phyloP scores from a whole-genome alignment of 2,888 invertebrate species.

The Drymonia ruficornis region DNA sequence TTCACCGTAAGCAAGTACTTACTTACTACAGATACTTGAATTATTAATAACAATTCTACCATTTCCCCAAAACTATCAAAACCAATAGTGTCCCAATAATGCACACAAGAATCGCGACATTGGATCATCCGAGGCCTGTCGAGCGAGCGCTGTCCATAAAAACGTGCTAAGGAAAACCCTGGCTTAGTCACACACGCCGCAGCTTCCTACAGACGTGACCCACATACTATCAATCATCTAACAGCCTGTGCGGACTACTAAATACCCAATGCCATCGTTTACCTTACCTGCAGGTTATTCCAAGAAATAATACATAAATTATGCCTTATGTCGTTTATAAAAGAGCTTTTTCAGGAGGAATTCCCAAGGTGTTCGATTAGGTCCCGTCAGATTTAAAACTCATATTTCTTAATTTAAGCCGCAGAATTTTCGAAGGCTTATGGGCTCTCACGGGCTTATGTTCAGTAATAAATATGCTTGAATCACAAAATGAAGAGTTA shows the following conservation, averaged over 20 bases:
- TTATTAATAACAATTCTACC: no score
- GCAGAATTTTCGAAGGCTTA: slow-evolving; percentile 8
- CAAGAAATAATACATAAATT: background rate
- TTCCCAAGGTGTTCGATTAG: slow-evolving; percentile 4
- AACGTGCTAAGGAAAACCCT: slow-evolving; percentile 51
- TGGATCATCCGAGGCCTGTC: slow-evolving; percentile 22
- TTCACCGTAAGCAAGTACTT: no score
- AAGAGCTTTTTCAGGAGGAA: background rate
- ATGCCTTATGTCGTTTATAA: background rate
- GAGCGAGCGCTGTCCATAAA: slow-evolving; percentile 8
- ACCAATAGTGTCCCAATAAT: no score
- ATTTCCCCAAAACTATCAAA: no score
- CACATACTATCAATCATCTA: slow-evolving; percentile 36
- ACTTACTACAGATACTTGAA: no score
- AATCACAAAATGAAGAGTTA: background rate
- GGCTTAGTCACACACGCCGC: slow-evolving; percentile 33
- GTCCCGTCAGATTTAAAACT: slow-evolving; percentile 13
- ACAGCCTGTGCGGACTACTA: slow-evolving; percentile 15
- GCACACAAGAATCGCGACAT: slow-evolving; percentile 16
- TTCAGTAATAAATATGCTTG: background rate
- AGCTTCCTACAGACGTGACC: slow-evolving; percentile 58
- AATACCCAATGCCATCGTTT: slow-evolving; percentile 4
- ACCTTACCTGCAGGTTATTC: background rate
- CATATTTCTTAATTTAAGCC: slow-evolving; percentile 18
- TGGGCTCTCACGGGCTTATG: slow-evolving; percentile 11